Conservation (phyloP, 2,797 vertebrate species). For the Manis pentadactyla region DNA sequence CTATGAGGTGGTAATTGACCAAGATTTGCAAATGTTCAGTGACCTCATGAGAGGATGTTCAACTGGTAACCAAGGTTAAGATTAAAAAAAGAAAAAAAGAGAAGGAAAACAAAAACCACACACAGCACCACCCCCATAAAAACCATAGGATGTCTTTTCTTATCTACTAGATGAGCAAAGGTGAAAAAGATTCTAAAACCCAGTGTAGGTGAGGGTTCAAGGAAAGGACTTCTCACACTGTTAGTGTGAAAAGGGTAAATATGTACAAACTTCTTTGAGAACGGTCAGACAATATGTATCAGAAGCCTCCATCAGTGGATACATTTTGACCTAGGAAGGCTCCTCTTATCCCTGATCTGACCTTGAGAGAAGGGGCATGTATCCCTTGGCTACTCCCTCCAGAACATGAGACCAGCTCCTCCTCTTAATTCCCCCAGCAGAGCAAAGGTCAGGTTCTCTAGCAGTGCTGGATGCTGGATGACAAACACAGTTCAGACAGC, state of each 20-base stretch:
- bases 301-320: neutral
- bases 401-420: neutral
- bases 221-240: neutral
- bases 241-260: too few relatives aligned
- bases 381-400: neutral
- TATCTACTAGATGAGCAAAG: neutral
- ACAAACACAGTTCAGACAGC: neutral
- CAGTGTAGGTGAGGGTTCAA: neutral
- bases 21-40: constrained; percentile 1
- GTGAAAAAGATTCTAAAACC: neutral
- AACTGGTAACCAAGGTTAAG: neutral
- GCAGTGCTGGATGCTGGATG: neutral
- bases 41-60: neutral
- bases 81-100: neutral
- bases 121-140: neutral
- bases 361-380: neutral
- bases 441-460: neutral
- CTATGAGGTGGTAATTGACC: neutral
- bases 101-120: neutral
- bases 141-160: neutral
- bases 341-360: neutral
- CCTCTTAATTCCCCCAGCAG: neutral
- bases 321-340: neutral
- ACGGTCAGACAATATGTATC: too few relatives aligned
- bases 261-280: neutral